Evolutionary conservation across 2,888 invertebrate species (phyloP).

Genomic region (Idaea straminata): DNA sequence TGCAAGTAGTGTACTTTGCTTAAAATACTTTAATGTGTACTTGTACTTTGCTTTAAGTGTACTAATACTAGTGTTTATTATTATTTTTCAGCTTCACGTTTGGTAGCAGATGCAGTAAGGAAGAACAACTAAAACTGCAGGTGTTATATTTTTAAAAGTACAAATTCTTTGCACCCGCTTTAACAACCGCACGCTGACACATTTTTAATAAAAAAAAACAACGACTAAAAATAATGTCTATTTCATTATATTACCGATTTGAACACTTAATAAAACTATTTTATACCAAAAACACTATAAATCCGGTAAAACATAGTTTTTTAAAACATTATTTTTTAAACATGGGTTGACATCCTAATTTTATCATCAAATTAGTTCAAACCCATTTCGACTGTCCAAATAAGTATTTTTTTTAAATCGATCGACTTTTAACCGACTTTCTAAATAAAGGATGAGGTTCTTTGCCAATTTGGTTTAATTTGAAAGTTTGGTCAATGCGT

Average conservation of each 20-base stretch:
- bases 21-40: too few relatives aligned
- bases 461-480: too few relatives aligned
- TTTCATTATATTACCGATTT: background rate
- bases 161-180: constrained; percentile 34
- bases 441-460: background rate
- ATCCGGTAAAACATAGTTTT: background rate
- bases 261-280: background rate
- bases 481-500: background rate
- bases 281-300: background rate
- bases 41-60: background rate
- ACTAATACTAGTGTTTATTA: constrained; percentile 15
- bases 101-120: constrained; percentile 59
- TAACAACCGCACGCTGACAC: background rate
- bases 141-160: constrained; percentile 34
- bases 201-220: background rate
- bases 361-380: background rate
- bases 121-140: constrained; percentile 54
- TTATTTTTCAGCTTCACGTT: constrained; percentile 60
- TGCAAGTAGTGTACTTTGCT: too few relatives aligned
- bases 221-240: background rate
- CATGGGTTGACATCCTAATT: background rate
- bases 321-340: background rate
- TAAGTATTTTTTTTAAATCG: background rate
- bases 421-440: background rate
- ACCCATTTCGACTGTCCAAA: background rate